Conservation (phyloP, 2,888 invertebrate genomes). For the Ecliptopera silaceata region DNA sequence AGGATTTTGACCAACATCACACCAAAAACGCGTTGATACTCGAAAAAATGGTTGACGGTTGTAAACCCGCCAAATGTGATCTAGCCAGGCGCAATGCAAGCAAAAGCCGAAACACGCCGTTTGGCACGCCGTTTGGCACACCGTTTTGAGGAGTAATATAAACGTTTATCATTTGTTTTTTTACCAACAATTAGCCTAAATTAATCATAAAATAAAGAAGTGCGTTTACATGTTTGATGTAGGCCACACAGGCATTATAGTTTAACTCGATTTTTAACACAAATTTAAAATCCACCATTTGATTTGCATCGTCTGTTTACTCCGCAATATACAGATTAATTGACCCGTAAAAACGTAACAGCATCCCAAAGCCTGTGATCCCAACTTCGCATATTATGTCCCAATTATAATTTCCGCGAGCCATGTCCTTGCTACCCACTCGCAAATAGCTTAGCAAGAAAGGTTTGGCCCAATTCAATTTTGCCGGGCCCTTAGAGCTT, state of each 20-base stretch:
- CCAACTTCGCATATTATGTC: constrained; percentile 69
- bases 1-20: too few species aligned
- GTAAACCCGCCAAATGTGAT: too few species aligned
- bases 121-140: too few species aligned
- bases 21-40: too few species aligned
- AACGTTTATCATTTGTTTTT: too few species aligned
- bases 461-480: constrained; percentile 72
- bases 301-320: constrained; percentile 15
- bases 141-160: too few species aligned
- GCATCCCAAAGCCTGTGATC: constrained; percentile 52
- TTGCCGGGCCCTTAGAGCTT: constrained; percentile 64
- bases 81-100: too few species aligned
- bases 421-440: constrained; percentile 65
- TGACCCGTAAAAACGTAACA: constrained; percentile 52
- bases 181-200: too few species aligned
- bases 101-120: too few species aligned
- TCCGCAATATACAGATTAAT: constrained; percentile 40
- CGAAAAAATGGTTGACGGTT: too few species aligned
- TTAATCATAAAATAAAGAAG: background rate
- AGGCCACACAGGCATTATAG: background rate
- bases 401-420: constrained; percentile 72
- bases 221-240: background rate
- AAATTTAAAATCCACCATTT: constrained; percentile 13
- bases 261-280: constrained; percentile 5
- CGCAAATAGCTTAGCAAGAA: constrained; percentile 74